phyloP scores from a whole-genome alignment of 1,140 invertebrate genomes.

The Tetramorium parvispinum region DNA sequence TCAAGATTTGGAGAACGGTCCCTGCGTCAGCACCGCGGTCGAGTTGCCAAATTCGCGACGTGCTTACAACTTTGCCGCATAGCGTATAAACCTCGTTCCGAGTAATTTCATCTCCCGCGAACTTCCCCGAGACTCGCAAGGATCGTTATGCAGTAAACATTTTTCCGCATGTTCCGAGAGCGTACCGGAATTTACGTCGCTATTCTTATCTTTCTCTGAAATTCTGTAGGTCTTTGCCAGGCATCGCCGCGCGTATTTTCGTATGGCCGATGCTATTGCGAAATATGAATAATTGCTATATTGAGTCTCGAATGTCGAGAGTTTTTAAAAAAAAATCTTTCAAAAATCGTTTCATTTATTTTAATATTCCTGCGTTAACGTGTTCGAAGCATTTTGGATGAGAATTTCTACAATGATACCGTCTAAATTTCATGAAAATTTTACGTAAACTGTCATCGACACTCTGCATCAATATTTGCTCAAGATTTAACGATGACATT shows the following conservation, averaged over 20 bases:
- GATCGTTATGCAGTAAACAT: constrained; percentile 37
- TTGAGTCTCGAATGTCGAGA: background rate
- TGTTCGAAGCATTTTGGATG: background rate
- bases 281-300: background rate
- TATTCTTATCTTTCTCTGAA: background rate
- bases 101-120: constrained; percentile 31
- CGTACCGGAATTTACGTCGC: background rate
- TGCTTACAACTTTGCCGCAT: constrained; percentile 33
- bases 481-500: background rate
- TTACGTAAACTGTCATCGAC: background rate
- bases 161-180: constrained; percentile 15
- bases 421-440: constrained; percentile 1
- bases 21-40: constrained; percentile 9
- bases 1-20: background rate
- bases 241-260: background rate
- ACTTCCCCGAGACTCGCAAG: constrained; percentile 8
- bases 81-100: constrained; percentile 37
- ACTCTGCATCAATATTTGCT: too few species aligned
- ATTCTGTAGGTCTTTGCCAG: background rate
- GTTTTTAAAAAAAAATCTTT: too few species aligned
- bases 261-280: background rate
- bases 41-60: constrained; percentile 43
- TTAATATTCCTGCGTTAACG: background rate
- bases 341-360: too few species aligned
- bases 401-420: background rate